These are phyloP conservation scores for Calyptomena viridis DNA, from an alignment of 2,113 vertebrate species.

Conservation along the genomic window DNA sequence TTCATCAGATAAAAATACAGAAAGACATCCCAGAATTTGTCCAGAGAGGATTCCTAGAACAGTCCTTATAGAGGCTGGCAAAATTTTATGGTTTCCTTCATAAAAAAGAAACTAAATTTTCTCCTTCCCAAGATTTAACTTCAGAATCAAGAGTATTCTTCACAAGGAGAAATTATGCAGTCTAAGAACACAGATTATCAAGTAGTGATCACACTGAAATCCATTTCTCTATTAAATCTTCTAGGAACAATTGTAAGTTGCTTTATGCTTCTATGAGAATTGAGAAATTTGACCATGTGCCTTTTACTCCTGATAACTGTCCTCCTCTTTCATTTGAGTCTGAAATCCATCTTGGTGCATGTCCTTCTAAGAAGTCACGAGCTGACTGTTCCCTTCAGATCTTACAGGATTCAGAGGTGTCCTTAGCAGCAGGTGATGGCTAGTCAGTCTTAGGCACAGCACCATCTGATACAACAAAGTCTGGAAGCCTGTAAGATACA, in stretches of 20 bases:
- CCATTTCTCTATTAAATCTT: not conserved
- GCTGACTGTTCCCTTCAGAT: not conserved
- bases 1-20: not conserved
- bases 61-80: not conserved
- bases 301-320: not conserved
- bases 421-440: not conserved
- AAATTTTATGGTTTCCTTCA: not conserved
- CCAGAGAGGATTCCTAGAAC: not conserved
- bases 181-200: not conserved
- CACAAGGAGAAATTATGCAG: not conserved
- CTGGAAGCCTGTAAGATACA: not conserved
- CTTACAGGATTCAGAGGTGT: not conserved
- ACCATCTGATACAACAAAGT: not conserved
- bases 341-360: not conserved
- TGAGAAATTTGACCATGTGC: not conserved
- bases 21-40: not conserved
- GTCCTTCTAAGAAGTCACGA: fast-evolving
- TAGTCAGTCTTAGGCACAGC: fast-evolving
- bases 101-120: not conserved
- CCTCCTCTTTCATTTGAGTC: not conserved
- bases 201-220: not conserved
- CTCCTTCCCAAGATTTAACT: not conserved
- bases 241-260: not conserved
- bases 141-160: not conserved
- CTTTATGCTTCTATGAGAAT: not conserved